Evolutionary conservation across 2,797 vertebrate genomes (phyloP), one percentile per base, ranked within the genome.

Genomic region (Gymnothorax javanicus): DNA sequence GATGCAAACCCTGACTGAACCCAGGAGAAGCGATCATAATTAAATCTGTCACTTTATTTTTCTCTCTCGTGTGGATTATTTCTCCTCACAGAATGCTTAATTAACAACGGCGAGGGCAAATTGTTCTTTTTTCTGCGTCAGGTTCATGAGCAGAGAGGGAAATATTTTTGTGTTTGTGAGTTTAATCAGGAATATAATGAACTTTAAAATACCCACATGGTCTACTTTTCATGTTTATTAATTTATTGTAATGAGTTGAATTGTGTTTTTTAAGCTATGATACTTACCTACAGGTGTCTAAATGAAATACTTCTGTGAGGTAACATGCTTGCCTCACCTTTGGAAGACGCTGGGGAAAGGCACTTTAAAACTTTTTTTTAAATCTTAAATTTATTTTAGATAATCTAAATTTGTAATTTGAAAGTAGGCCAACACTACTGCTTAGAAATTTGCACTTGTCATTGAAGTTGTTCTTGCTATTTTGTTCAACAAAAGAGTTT

Each of bases 311-410:
- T 7, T 86, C 43, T 25, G 50, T 20, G 81, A 58, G n/a, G n/a
- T 67, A 82, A 67, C 17, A 20, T 58, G 17, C 20, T 12, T 81
- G n/a, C 43, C n/a, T 86, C 62, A 64, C 11, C 52, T 25, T 79
- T 17, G 13, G 12, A 15, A 57, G 85, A 7, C 33, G 33, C 33
- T 43, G 33, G 33, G 56, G 62, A 56, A 25, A 86, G 79, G 33
- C 33, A 57, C 60, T 86, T 64, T 9, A 1, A 11, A 56, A 57
- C 33, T 79, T 50, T 59, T 59, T 50, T 64, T 43, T 43, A 82
- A 50, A 85, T 69, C 25, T 23, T 54, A 56, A 82, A 54, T 86
- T 64, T 79, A 27, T 67, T 71, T 71, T n/a, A 86, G 67, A 73
- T 83, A 43, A 20, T 73, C 25, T 73, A 15, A 83, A n/a, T 83